Evolutionary conservation across 2,797 vertebrate genomes (phyloP), one percentile per base, ranked within the genome.

Genomic region (Karalla daura): DNA sequence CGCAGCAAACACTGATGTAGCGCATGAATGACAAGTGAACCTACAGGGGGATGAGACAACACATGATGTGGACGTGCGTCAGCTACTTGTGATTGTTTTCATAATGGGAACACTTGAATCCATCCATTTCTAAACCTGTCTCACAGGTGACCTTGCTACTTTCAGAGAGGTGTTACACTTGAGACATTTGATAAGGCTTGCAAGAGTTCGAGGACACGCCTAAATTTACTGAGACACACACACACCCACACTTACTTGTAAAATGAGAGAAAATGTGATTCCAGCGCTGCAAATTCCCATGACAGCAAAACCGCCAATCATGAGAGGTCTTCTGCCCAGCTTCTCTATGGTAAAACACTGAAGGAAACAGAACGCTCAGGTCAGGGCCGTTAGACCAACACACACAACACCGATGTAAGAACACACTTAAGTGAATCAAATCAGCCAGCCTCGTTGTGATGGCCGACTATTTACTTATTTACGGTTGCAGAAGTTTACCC

Each of bases 261-360:
- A 83, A 76, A 95, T 84, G 39, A 96, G 90, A 3, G 95, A 83
- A 20, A 94, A 0, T 0, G 96, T 97, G 83, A 98, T 96, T 70
- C 96, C 95, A 17, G 93, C 90, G 0, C 89, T 95, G 90, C 95
- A 96, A 47, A 97, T 17, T 8, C 95, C 95, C 96, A 98, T 97
- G 61, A 93, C 69, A 2, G 88, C 83, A 79, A 98, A 98, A 0
- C 96, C 96, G 0, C 91, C 91, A 33, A 98, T 94, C 85, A 97
- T 90, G 32, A 98, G 93, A 2, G 95, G 95, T 59, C 95, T 93
- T 55, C 96, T 89, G 37, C 96, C 96, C 79, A 97, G 70, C 77
- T 90, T 94, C 89, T 98, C 96, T 0, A 98, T 96, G 43, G 95
- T 96, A 63, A 97, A 94, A 78, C 96, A 96, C 96, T 97, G 14